Conservation (phyloP, 2,888 invertebrate genomes). For the Calliphora vomitoria region DNA sequence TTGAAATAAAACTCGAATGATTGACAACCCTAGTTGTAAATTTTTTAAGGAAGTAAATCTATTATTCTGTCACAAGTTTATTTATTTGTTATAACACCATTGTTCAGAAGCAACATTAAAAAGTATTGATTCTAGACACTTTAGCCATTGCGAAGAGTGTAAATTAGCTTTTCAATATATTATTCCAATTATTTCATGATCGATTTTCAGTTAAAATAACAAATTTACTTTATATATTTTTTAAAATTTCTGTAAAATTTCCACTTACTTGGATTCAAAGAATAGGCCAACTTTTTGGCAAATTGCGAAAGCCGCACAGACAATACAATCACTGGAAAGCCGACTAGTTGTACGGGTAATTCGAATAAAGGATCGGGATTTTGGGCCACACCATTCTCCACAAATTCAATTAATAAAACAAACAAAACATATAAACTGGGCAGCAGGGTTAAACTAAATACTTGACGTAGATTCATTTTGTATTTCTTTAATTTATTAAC, state of each 20-base stretch:
- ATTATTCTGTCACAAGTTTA: too few relatives aligned
- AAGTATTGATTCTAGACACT: too few relatives aligned
- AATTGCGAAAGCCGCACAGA: constrained; percentile 92
- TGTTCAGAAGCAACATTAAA: too few relatives aligned
- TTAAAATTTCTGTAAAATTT: neutral
- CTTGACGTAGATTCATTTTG: constrained; percentile 80
- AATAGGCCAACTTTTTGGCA: constrained; percentile 92
- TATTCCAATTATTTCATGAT: too few relatives aligned
- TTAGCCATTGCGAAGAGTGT: too few relatives aligned
- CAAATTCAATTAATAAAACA: constrained; percentile 80
- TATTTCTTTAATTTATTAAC: neutral
- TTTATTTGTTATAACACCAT: too few relatives aligned
- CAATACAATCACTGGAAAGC: constrained; percentile 92
- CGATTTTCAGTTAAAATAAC: too few relatives aligned
- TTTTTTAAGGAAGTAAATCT: too few relatives aligned
- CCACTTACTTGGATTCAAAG: constrained; percentile 90
- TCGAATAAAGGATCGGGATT: constrained; percentile 88
- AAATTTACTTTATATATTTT: too few relatives aligned
- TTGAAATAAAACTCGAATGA: too few relatives aligned
- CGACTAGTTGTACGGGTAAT: constrained; percentile 92
- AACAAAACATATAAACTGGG: constrained; percentile 81
- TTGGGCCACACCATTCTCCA: constrained; percentile 81
- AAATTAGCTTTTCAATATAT: too few relatives aligned
- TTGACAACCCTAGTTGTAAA: too few relatives aligned
- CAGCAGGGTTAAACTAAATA: constrained; percentile 80